Conservation (phyloP, 2,113 vertebrate species). For the Apaloderma vittatum region DNA sequence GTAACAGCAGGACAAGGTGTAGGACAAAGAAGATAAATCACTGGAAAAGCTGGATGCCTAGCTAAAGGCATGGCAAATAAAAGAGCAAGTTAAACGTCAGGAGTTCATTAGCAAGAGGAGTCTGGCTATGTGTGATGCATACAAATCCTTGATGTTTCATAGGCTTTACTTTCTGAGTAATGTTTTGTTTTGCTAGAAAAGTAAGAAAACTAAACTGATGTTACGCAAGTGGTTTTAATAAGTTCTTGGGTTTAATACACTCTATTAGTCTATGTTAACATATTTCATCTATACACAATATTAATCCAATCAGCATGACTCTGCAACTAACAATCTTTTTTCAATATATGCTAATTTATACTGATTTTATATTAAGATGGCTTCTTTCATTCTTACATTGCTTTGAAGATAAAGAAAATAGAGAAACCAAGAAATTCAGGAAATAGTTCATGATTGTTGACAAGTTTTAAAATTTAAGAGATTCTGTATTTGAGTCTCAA, state of each 20-base stretch:
- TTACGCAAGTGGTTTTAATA: neutral
- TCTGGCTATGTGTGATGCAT: neutral
- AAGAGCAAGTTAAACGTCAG: neutral
- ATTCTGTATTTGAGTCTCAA: neutral
- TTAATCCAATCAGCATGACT: neutral
- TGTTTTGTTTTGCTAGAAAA: neutral
- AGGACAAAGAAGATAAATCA: neutral
- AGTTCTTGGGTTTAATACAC: neutral
- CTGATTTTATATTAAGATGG: neutral
- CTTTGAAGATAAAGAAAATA: neutral
- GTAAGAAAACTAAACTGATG: neutral
- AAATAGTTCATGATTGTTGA: neutral
- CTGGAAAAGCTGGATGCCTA: neutral
- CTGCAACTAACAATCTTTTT: neutral
- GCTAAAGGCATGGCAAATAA: neutral
- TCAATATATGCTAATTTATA: neutral
- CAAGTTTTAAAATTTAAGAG: neutral
- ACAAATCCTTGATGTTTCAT: neutral
- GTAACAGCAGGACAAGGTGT: neutral
- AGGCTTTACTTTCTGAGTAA: neutral
- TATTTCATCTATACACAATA: neutral
- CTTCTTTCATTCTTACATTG: neutral
- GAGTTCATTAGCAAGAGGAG: neutral
- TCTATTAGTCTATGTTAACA: neutral
- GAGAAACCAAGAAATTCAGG: neutral